phyloP scores from a whole-genome alignment of 2,888 invertebrate genomes.

The Dascillus cervinus region DNA sequence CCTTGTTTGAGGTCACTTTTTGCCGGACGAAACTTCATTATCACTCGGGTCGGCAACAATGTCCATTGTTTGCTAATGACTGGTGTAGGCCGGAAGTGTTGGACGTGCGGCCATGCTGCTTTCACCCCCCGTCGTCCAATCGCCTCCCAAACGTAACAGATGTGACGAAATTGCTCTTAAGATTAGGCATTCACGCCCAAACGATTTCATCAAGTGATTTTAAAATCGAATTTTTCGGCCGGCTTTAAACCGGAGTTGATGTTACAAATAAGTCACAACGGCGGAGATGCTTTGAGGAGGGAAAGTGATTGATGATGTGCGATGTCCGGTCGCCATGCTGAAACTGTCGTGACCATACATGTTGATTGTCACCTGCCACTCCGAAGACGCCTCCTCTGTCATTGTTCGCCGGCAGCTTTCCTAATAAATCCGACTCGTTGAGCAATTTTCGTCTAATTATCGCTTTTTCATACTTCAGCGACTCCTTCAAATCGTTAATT shows the following conservation, averaged over 20 bases:
- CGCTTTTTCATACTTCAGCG: too few relatives aligned
- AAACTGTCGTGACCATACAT: conserved; percentile 12
- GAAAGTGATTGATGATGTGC: conserved; percentile 15
- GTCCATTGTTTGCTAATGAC: conserved; percentile 20
- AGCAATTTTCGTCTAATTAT: too few relatives aligned
- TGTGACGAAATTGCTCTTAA: too few relatives aligned
- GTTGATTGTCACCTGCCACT: conserved; percentile 15
- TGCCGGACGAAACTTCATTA: conserved; percentile 17
- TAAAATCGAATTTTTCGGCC: too few relatives aligned
- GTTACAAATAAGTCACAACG: conserved; percentile 10
- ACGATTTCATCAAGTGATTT: too few relatives aligned
- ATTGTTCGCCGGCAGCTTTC: conserved; percentile 6
- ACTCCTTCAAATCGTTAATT: too few relatives aligned
- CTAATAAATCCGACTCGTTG: conserved; percentile 11
- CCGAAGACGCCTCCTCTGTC: conserved; percentile 4
- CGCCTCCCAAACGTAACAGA: conserved; percentile 6
- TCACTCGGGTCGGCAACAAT: conserved; percentile 14
- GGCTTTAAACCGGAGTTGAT: not conserved
- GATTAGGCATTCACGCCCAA: too few relatives aligned
- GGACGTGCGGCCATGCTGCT: conserved; percentile 12
- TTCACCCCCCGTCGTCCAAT: conserved; percentile 4
- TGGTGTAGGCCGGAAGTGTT: conserved; percentile 17
- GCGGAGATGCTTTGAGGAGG: conserved; percentile 9
- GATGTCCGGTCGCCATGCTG: conserved; percentile 13
- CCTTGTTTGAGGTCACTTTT: conserved; percentile 13